A percentile compares a stretch with the other conserved stretches of the same genome.
These are phyloP conservation scores for Sebastes trivittatus DNA, from an alignment of 2,797 vertebrate species.

Conservation along the genomic window DNA sequence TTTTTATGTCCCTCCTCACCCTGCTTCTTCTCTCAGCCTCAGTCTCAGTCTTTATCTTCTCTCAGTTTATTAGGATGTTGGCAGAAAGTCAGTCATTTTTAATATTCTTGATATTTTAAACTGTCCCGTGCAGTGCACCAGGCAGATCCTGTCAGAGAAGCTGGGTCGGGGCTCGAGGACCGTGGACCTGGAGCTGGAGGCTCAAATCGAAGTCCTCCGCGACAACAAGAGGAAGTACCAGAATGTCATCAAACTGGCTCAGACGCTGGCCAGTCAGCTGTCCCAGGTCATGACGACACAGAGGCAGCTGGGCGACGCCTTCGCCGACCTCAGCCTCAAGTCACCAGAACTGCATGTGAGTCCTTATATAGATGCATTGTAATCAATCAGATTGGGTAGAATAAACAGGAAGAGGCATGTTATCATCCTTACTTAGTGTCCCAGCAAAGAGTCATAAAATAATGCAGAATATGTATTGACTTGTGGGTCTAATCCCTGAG, in stretches of 20 bases:
- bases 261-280: slow-evolving; percentile 91
- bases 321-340: slow-evolving; percentile 98
- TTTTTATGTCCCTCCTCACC: slow-evolving; percentile 10
- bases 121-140: slow-evolving; percentile 88
- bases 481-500: background rate
- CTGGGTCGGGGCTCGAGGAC: slow-evolving; percentile 96
- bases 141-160: slow-evolving; percentile 97
- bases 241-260: slow-evolving; percentile 92
- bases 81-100: background rate
- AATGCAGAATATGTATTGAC: background rate
- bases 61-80: slow-evolving; percentile 9
- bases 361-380: background rate
- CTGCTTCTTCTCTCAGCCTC: background rate
- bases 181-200: slow-evolving; percentile 96
- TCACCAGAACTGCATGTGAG: slow-evolving; percentile 97
- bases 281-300: slow-evolving; percentile 96
- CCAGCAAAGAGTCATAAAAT: background rate
- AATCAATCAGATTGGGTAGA: background rate
- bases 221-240: slow-evolving; percentile 99
- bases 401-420: background rate
- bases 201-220: slow-evolving; percentile 94
- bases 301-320: slow-evolving; percentile 95
- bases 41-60: background rate
- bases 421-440: background rate
- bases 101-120: background rate